These are phyloP conservation scores for Agrochola lychnidis DNA, from an alignment of 2,888 invertebrate genomes.

Conservation along the genomic window DNA sequence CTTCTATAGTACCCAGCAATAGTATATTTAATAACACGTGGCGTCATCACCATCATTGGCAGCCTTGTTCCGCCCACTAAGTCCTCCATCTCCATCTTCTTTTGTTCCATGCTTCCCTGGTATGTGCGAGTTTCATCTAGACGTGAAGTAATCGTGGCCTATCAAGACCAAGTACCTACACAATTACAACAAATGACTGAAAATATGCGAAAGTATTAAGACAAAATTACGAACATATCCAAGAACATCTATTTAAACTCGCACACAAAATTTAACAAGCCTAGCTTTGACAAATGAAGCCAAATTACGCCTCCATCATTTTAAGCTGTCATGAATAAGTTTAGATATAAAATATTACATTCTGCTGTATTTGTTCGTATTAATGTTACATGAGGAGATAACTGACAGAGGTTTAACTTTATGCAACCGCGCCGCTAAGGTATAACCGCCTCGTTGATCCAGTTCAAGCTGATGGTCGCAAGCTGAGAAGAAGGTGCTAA, in stretches of 20 bases:
- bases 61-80: background rate
- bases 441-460: background rate
- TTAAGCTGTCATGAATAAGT: slow-evolving; percentile 56
- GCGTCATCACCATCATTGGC: background rate
- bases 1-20: no score
- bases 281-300: slow-evolving; percentile 48
- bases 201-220: slow-evolving; percentile 27
- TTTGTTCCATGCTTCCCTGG: background rate
- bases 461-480: no score
- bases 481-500: background rate
- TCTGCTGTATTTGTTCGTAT: slow-evolving; percentile 35
- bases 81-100: no score
- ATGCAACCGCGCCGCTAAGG: background rate
- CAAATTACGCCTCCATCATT: slow-evolving; percentile 44
- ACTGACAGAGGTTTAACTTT: background rate
- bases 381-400: background rate
- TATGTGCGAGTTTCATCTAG: background rate
- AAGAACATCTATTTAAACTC: slow-evolving; percentile 35
- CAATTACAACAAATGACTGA: slow-evolving; percentile 25
- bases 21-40: background rate
- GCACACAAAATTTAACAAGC: slow-evolving; percentile 36
- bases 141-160: background rate
- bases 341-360: slow-evolving; percentile 54
- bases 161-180: background rate
- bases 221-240: slow-evolving; percentile 25